Evolutionary conservation across 1,140 invertebrate species (phyloP).

Genomic region (Hyposmocoma kahamanoa): DNA sequence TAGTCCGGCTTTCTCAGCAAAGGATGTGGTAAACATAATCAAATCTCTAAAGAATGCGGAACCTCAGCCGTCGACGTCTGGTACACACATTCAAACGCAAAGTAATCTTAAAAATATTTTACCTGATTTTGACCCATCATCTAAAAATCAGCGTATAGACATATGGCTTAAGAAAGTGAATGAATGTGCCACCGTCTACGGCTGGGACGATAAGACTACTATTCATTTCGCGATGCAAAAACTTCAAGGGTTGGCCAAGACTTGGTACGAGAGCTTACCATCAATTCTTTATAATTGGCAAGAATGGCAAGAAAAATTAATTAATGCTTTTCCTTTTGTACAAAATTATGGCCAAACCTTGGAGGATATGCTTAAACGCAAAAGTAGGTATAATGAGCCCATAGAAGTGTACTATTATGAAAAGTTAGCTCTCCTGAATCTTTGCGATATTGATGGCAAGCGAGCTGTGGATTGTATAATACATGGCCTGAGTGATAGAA

Average conservation of each 20-base stretch:
- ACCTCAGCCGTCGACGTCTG: not conserved
- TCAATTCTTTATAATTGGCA: constrained; percentile 11
- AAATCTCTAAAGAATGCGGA: not conserved
- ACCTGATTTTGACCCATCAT: constrained; percentile 17
- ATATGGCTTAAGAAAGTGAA: constrained; percentile 21
- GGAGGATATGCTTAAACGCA: not conserved
- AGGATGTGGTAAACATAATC: not conserved
- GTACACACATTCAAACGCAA: not conserved
- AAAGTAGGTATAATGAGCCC: not conserved
- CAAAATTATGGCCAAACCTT: constrained; percentile 1
- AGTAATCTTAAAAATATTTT: constrained; percentile 9
- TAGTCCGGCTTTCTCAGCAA: not conserved
- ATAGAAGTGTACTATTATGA: not conserved
- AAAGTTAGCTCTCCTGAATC: not conserved
- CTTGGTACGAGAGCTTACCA: constrained; percentile 14
- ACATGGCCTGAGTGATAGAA: constrained; percentile 12
- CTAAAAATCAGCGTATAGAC: constrained; percentile 13
- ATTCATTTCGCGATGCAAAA: constrained; percentile 18
- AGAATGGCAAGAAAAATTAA: constrained; percentile 12
- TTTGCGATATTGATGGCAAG: constrained; percentile 9
- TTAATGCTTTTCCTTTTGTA: not conserved
- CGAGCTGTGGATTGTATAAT: constrained; percentile 16
- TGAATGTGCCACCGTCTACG: constrained; percentile 16
- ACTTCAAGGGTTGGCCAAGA: constrained; percentile 18
- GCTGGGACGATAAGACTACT: constrained; percentile 19